Base-by-base conservation (phyloP, 2,888 invertebrate genomes). In the Eupeodes luniger region DNA sequence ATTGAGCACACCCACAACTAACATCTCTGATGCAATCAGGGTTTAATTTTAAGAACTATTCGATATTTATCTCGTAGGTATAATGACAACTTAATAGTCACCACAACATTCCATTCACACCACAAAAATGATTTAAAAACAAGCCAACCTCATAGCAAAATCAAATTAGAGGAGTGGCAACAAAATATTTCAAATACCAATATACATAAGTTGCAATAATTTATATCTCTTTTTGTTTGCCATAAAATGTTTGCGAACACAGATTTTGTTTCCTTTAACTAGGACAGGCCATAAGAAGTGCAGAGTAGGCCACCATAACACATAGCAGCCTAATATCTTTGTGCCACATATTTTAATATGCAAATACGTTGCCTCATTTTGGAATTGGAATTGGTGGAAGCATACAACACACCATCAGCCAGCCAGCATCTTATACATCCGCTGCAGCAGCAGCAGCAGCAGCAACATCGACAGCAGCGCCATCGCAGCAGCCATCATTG, bases 401-500 rank as follows among this genome's bases (percentile, higher is more conserved):
- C 16, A 16, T 47, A 66, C 66, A 66, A 66, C 44, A 49, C 10
- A 12, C 12, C 40, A 9, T 40, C 40, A 40, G 44, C 36, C 40
- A 19, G 14, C 9, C 70, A 55, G 70, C 55, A 70, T 70, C 70
- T 49, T 49, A n/a, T n/a, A 27, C 27, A 70, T 70, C 70, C 70
- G 70, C 44, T 70, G 36, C 61, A 55, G 5, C 61, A 69, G 61
- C 61, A 74, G 27, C 77, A 55, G 36, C 61, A 55, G 5, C 61
- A 69, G 61, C 61, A 74, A 40, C 77, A 55, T 36, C 61, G 64
- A 34, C 66, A 59, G 57, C 83, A 74, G 64, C 3, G 19, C 1
- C 77, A 55, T 36, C 61, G 64, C 74, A 75, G 55, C 53, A 36
- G 53, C 47, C 67, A 83, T 84, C 84, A 84, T 85, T 85, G 79